Evolutionary conservation across 2,888 invertebrate species (phyloP).

Genomic region (Phragmatobia fuliginosa): DNA sequence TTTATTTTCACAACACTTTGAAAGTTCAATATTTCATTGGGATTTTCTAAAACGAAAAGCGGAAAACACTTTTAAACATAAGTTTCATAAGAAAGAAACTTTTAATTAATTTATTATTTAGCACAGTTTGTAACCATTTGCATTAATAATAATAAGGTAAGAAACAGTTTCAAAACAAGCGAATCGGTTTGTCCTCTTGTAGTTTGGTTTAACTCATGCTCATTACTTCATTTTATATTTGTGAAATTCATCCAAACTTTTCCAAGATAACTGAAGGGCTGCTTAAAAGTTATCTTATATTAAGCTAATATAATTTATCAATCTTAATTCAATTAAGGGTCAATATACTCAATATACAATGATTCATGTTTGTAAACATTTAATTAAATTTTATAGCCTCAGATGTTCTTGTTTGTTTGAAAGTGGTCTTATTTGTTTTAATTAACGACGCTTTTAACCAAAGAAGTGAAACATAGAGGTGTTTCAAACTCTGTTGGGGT

Average conservation of each 20-base stretch:
- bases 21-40: not conserved
- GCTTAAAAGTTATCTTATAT: not conserved
- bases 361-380: not conserved
- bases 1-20: not conserved
- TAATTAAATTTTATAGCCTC: conserved; percentile 4
- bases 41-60: too few species aligned
- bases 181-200: not conserved
- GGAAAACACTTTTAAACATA: not conserved
- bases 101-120: too few species aligned
- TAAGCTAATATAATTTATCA: not conserved
- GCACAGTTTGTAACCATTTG: not conserved
- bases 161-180: not conserved
- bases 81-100: not conserved
- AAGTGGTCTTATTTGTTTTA: conserved; percentile 29
- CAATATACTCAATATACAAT: not conserved
- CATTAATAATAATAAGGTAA: not conserved
- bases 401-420: conserved; percentile 11
- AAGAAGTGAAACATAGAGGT: conserved; percentile 31
- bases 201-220: not conserved
- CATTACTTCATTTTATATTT: not conserved
- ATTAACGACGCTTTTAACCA: conserved; percentile 31
- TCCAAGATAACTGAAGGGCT: not conserved
- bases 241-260: not conserved
- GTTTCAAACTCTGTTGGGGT: conserved; percentile 26
- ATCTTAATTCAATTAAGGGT: not conserved